Percentiles rank a stretch among this genome's conserved stretches.
These are phyloP conservation scores for Xiphias gladius DNA, from an alignment of 2,113 vertebrate species.

Conservation along the genomic window DNA sequence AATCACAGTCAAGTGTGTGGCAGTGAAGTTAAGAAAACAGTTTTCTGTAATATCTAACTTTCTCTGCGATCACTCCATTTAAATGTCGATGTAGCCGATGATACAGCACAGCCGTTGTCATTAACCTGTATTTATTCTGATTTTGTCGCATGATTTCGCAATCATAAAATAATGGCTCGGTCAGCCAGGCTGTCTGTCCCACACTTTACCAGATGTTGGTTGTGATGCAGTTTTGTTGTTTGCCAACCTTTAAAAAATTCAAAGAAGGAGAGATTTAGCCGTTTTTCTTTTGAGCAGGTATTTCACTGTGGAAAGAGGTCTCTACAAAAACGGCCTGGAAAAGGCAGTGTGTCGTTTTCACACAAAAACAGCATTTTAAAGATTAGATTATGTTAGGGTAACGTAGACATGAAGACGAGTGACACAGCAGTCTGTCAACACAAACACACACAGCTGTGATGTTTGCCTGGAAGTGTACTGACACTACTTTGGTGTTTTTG, in stretches of 20 bases:
- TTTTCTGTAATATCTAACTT: too few relatives aligned
- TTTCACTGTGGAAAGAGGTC: too few relatives aligned
- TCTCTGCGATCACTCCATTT: too few relatives aligned
- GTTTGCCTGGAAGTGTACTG: slow-evolving; percentile 1
- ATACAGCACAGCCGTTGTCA: neutral
- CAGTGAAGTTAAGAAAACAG: too few relatives aligned
- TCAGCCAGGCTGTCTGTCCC: too few relatives aligned
- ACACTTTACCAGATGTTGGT: too few relatives aligned
- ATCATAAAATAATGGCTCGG: neutral
- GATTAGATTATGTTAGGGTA: too few relatives aligned
- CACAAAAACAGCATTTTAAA: too few relatives aligned
- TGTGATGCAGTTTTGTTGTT: neutral
- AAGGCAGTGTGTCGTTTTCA: neutral
- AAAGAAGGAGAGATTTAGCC: too few relatives aligned
- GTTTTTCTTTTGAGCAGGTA: too few relatives aligned
- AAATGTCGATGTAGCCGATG: too few relatives aligned
- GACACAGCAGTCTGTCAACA: neutral
- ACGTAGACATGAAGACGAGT: neutral
- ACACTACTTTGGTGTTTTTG: slow-evolving; percentile 28
- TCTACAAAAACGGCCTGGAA: neutral
- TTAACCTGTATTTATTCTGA: neutral
- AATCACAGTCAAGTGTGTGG: too few relatives aligned
- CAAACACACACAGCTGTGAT: slow-evolving; percentile 1
- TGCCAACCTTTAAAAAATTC: neutral
- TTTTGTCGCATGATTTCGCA: neutral